Evolutionary conservation across 92 coral and sea anemone species (phyloP).

Genomic region (Bergia puertoricense): DNA sequence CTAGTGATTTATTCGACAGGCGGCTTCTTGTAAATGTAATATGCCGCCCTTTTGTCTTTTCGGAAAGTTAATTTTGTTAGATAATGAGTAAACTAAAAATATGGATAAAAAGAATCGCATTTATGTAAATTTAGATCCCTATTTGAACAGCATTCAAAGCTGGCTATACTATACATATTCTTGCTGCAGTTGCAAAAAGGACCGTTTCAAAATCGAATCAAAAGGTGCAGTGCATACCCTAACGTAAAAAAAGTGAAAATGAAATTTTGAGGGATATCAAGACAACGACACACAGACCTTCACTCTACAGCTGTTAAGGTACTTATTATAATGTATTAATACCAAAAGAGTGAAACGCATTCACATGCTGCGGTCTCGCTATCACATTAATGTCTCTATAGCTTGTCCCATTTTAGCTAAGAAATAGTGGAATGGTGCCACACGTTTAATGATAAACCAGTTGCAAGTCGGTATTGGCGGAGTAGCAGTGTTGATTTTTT

Average conservation of each 20-base stretch:
- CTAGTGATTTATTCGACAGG: neutral
- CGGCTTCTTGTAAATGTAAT: neutral
- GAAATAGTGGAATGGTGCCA: neutral
- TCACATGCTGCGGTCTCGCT: no score
- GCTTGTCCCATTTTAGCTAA: no score
- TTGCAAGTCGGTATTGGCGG: neutral
- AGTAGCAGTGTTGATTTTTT: neutral
- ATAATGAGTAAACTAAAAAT: neutral
- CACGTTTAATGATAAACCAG: neutral
- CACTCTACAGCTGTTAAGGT: no score
- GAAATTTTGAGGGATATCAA: no score
- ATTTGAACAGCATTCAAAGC: neutral
- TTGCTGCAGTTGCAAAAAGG: neutral
- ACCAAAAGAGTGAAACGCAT: no score
- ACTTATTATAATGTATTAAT: no score
- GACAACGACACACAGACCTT: no score
- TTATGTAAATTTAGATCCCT: neutral
- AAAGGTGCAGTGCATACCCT: no score
- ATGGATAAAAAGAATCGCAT: neutral
- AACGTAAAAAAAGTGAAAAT: no score
- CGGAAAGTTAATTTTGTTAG: neutral
- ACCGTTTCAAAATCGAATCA: no score
- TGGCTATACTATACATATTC: neutral
- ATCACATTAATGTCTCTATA: no score
- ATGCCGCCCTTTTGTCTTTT: neutral